Percentiles rank a stretch among this genome's conserved stretches.
phyloP scores from a whole-genome alignment of 2,888 invertebrate genomes.

The Sinhomidia bicolor region DNA sequence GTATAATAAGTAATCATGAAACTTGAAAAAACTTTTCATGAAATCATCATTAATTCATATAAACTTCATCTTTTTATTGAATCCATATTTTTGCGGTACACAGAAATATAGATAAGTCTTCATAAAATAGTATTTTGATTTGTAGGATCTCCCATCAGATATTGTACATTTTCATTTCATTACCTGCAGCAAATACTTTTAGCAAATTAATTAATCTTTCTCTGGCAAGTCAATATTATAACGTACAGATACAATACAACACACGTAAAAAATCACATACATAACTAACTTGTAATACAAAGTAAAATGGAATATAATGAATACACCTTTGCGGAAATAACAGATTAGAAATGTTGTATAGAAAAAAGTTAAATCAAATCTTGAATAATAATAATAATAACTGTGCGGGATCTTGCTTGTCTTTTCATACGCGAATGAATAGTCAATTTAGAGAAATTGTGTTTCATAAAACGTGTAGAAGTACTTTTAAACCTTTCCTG shows the following conservation, averaged over 20 bases:
- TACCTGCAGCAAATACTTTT: constrained; percentile 60
- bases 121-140: constrained; percentile 70
- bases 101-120: constrained; percentile 67
- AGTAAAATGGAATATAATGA: constrained; percentile 57
- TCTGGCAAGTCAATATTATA: background rate
- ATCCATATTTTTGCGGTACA: constrained; percentile 43
- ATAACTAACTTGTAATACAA: constrained; percentile 29
- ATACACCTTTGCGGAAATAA: constrained; percentile 38
- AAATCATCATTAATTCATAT: constrained; percentile 17
- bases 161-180: constrained; percentile 68
- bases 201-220: constrained; percentile 38
- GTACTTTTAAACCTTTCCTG: constrained; percentile 62
- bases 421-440: constrained; percentile 39
- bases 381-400: background rate
- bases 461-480: background rate
- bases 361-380: constrained; percentile 44
- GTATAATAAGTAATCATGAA: too few relatives aligned
- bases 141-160: constrained; percentile 59
- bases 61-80: constrained; percentile 58
- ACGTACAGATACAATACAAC: constrained; percentile 9
- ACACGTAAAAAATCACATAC: constrained; percentile 63
- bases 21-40: background rate
- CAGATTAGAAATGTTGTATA: constrained; percentile 28
- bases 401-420: constrained; percentile 52
- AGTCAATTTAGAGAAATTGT: background rate